Evolutionary conservation across 2,797 vertebrate genomes (phyloP).

Genomic region (Lagodon rhomboides): DNA sequence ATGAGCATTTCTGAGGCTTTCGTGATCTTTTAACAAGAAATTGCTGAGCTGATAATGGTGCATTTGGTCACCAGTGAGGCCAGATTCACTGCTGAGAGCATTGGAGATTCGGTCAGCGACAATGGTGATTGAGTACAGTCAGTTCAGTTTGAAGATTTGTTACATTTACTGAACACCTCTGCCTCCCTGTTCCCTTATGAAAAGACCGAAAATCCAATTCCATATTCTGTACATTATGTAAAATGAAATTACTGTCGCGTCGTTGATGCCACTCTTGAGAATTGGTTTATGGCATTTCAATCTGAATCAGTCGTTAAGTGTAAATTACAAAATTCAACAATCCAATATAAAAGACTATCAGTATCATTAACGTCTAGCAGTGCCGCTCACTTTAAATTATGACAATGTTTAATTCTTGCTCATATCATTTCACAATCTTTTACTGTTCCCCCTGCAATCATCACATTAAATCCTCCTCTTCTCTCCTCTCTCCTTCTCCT

Average conservation of each 20-base stretch:
- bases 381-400: slow-evolving; percentile 9
- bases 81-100: slow-evolving; percentile 4
- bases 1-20: slow-evolving; percentile 6
- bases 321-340: slow-evolving; percentile 27
- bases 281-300: slow-evolving; percentile 8
- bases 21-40: neutral
- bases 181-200: too few species aligned
- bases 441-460: neutral
- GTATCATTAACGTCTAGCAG: slow-evolving; percentile 15
- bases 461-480: neutral
- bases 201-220: neutral
- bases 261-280: neutral
- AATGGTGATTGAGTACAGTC: neutral
- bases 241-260: neutral
- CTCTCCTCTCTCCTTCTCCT: slow-evolving; percentile 24
- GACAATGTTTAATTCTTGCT: slow-evolving; percentile 17
- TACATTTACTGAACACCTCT: neutral
- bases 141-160: neutral
- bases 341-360: slow-evolving; percentile 12
- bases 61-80: neutral
- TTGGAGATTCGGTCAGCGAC: neutral
- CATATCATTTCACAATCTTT: neutral
- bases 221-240: neutral
- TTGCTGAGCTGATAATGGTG: neutral
- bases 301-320: slow-evolving; percentile 15